Conservation (phyloP, 2,797 vertebrate species). For the Brachyrhaphis roseni region DNA sequence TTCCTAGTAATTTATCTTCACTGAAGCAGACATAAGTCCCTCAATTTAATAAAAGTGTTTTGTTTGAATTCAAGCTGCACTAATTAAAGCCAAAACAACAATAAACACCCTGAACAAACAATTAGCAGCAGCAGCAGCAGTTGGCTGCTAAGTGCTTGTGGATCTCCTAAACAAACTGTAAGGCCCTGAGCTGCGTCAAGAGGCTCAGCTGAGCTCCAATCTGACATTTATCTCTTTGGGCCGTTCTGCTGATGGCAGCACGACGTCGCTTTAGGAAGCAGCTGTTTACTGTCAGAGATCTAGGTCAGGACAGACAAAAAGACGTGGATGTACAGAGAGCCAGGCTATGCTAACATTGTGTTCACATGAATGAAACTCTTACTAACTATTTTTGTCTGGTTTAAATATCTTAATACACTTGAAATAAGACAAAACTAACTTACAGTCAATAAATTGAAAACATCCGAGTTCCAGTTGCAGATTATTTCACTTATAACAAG, state of each 20-base stretch:
- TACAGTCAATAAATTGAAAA: no score
- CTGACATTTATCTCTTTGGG: slow-evolving; percentile 86
- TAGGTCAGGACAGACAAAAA: slow-evolving; percentile 80
- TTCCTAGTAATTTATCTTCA: background rate
- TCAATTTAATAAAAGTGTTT: background rate
- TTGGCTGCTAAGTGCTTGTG: slow-evolving; percentile 61
- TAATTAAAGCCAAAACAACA: slow-evolving; percentile 27
- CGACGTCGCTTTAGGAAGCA: slow-evolving; percentile 74
- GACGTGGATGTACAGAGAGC: slow-evolving; percentile 29
- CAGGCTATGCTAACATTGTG: background rate
- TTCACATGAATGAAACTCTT: background rate
- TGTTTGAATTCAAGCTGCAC: slow-evolving; percentile 13
- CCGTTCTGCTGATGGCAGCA: slow-evolving; percentile 85
- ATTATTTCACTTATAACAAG: no score
- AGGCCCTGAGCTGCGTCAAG: slow-evolving; percentile 76
- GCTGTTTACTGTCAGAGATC: slow-evolving; percentile 89
- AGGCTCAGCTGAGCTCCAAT: slow-evolving; percentile 79
- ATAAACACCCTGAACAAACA: background rate
- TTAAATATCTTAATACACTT: no score
- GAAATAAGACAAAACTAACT: no score
- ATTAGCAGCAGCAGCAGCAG: slow-evolving; percentile 36
- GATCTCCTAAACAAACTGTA: slow-evolving; percentile 75
- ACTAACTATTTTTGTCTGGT: no score
- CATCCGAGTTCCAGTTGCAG: no score
- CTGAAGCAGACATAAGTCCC: slow-evolving; percentile 1